Evolutionary conservation across 2,113 vertebrate genomes (phyloP).

Genomic region (Felis catus): DNA sequence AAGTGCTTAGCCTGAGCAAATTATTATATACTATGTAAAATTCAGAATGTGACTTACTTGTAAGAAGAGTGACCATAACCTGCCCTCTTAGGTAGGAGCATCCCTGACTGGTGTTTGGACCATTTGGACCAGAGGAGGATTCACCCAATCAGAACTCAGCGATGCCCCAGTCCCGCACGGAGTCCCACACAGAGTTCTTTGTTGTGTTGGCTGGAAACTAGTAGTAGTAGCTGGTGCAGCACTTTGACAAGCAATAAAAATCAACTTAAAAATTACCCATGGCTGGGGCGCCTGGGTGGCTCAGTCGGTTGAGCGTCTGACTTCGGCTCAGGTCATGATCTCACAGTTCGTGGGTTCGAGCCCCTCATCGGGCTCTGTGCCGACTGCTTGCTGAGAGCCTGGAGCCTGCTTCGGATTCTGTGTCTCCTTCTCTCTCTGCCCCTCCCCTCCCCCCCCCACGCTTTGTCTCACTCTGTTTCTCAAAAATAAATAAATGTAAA

Average conservation of each 20-base stretch:
- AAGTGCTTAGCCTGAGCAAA: not conserved
- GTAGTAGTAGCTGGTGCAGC: slow-evolving; percentile 50
- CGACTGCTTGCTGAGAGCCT: too few relatives aligned
- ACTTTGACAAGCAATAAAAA: slow-evolving; percentile 39
- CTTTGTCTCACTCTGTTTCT: too few relatives aligned
- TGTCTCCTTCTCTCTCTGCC: too few relatives aligned
- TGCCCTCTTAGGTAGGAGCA: not conserved
- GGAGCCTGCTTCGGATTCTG: too few relatives aligned
- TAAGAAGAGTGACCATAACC: not conserved
- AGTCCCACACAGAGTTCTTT: not conserved
- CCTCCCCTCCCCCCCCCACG: too few relatives aligned
- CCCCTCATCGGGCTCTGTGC: too few relatives aligned
- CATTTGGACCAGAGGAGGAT: not conserved
- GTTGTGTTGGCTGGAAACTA: not conserved
- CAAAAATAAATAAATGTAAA: not conserved
- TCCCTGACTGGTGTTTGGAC: not conserved
- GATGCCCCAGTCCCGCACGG: fast-evolving
- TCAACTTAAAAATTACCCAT: slow-evolving; percentile 57
- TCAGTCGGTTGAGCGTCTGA: too few relatives aligned
- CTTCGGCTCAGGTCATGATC: too few relatives aligned
- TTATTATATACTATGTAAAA: not conserved
- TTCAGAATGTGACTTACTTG: not conserved
- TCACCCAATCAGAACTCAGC: not conserved
- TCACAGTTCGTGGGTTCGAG: too few relatives aligned
- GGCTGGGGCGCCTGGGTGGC: not conserved